A percentile compares a stretch with the other conserved stretches of the same genome.
Conservation (phyloP, 2,888 invertebrate genomes). For the Seira sanloemensis region DNA sequence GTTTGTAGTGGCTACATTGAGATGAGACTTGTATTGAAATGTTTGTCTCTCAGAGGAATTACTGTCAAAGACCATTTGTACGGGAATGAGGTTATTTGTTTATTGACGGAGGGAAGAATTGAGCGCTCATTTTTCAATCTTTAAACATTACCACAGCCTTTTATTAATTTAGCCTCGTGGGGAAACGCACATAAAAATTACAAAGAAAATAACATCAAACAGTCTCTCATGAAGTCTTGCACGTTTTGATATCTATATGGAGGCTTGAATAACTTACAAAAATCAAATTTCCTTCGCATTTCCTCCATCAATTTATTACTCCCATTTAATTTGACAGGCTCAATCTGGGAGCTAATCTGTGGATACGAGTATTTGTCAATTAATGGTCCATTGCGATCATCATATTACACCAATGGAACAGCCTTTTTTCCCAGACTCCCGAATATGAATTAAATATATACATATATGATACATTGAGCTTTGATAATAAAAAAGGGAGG, state of each 20-base stretch:
- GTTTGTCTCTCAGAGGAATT: not conserved
- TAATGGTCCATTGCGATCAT: conserved; percentile 48
- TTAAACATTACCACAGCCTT: too few relatives aligned
- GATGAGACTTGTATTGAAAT: not conserved
- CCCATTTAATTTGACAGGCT: not conserved
- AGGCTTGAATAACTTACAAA: too few relatives aligned
- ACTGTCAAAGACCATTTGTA: conserved; percentile 5
- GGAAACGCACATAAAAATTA: too few relatives aligned
- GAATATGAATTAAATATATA: conserved; percentile 41
- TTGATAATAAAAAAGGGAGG: not conserved
- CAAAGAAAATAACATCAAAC: too few relatives aligned
- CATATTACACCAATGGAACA: too few relatives aligned
- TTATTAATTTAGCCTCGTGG: too few relatives aligned
- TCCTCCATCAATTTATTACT: too few relatives aligned
- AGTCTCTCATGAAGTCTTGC: too few relatives aligned
- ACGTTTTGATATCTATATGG: too few relatives aligned
- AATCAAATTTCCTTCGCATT: too few relatives aligned
- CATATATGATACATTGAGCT: not conserved
- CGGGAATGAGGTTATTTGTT: not conserved
- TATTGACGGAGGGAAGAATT: not conserved
- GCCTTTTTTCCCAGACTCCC: not conserved
- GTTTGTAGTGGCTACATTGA: not conserved
- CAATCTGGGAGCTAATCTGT: conserved; percentile 66
- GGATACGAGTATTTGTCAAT: conserved; percentile 70
- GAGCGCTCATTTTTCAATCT: not conserved